These are phyloP conservation scores for Catocala sponsa DNA, from an alignment of 2,888 invertebrate genomes.

Conservation along the genomic window DNA sequence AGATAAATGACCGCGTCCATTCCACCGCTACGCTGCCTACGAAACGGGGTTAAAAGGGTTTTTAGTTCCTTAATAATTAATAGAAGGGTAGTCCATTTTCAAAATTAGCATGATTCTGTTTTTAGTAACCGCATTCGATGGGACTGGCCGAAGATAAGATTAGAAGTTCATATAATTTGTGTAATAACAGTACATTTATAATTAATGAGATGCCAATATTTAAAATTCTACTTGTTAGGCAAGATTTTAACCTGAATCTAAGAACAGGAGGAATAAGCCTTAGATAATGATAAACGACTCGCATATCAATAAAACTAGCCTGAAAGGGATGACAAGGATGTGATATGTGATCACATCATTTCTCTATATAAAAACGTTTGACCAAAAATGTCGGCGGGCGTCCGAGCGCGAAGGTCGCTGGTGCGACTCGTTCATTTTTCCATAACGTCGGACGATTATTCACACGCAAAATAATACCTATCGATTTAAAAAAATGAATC, in stretches of 20 bases:
- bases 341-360: no score
- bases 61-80: conserved; percentile 78
- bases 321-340: no score
- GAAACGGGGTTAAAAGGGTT: conserved; percentile 78
- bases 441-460: conserved; percentile 59
- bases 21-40: conserved; percentile 62
- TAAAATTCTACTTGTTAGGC: no score
- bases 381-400: conserved; percentile 47
- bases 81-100: conserved; percentile 70
- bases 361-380: conserved; percentile 21
- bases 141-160: conserved; percentile 45
- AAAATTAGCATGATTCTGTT: conserved; percentile 70
- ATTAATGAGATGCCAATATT: not conserved
- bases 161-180: conserved; percentile 24
- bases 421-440: conserved; percentile 55
- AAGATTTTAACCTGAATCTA: no score
- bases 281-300: no score
- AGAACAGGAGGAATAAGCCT: no score
- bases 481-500: conserved; percentile 72
- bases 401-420: conserved; percentile 37
- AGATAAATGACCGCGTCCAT: conserved; percentile 76
- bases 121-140: conserved; percentile 50
- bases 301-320: no score
- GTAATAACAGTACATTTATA: conserved; percentile 1
- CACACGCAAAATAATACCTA: conserved; percentile 64